Conservation (phyloP, 2,797 vertebrate species). For the Mallotus villosus region DNA sequence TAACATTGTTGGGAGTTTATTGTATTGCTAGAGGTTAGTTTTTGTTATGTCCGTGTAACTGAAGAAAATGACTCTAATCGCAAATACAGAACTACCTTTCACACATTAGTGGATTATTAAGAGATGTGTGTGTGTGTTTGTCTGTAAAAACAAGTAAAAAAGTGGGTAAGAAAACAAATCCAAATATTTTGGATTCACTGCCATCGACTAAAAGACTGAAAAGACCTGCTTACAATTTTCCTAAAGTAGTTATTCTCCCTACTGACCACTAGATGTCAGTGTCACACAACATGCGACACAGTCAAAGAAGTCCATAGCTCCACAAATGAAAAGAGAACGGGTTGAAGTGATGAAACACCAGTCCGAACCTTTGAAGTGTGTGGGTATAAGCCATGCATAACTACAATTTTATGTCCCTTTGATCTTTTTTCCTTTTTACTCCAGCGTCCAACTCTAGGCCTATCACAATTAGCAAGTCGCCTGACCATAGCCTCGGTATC, state of each 20-base stretch:
- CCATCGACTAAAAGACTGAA: conserved; percentile 8
- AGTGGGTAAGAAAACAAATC: neutral
- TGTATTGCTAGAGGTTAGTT: too few relatives aligned
- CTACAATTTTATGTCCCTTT: conserved; percentile 55
- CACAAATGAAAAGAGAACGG: too few relatives aligned
- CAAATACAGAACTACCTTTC: too few relatives aligned
- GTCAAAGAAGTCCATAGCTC: too few relatives aligned
- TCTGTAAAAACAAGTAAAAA: conserved; percentile 4
- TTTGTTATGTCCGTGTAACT: too few relatives aligned
- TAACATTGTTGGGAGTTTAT: too few relatives aligned
- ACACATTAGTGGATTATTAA: neutral
- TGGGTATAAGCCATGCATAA: conserved; percentile 41
- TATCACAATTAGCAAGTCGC: conserved; percentile 52
- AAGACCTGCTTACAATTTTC: neutral
- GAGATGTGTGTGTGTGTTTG: neutral
- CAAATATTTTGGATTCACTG: neutral
- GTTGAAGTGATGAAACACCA: conserved; percentile 27
- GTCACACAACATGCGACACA: conserved; percentile 55
- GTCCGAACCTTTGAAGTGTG: conserved; percentile 59
- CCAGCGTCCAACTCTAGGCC: conserved; percentile 36
- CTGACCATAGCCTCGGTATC: conserved; percentile 39
- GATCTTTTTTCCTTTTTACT: conserved; percentile 34
- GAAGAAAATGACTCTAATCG: too few relatives aligned
- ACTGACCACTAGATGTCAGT: conserved; percentile 68
- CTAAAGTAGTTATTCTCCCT: conserved; percentile 46